Evolutionary conservation across 2,113 vertebrate genomes (phyloP).

Genomic region (Artemisiospiza belli): DNA sequence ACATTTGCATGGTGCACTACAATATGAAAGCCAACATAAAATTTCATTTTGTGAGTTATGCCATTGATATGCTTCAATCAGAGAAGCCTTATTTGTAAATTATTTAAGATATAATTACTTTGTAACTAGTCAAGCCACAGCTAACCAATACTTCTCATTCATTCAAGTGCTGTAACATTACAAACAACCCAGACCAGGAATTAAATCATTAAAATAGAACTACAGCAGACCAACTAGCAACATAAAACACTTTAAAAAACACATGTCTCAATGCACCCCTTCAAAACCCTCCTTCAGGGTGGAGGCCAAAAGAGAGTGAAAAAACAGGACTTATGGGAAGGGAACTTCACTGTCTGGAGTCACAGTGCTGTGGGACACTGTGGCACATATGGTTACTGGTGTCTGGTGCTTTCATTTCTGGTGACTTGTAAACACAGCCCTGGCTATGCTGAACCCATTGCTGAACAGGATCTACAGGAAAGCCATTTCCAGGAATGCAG

Average conservation of each 20-base stretch:
- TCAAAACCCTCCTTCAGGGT: not conserved
- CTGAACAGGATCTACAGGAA: not conserved
- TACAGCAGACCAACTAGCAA: not conserved
- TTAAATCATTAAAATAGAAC: not conserved
- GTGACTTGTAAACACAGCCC: not conserved
- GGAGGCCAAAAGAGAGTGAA: not conserved
- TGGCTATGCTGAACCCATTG: not conserved
- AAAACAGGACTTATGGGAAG: not conserved
- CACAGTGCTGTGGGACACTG: fast-evolving
- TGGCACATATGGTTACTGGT: fast-evolving
- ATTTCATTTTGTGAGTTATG: not conserved
- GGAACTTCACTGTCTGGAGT: not conserved
- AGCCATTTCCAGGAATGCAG: not conserved
- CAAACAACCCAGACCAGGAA: not conserved
- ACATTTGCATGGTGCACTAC: not conserved
- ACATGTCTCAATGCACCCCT: not conserved
- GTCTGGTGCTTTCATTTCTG: not conserved
- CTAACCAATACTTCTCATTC: not conserved
- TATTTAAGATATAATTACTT: not conserved
- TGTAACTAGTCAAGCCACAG: not conserved
- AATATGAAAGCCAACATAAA: not conserved
- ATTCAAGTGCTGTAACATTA: not conserved
- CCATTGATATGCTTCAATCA: not conserved
- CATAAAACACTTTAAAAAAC: not conserved
- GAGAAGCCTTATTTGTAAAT: not conserved